Evolutionary conservation across 2,888 invertebrate species (phyloP), one percentile per base, ranked within the genome.

Genomic region (Hemaris fuciformis): DNA sequence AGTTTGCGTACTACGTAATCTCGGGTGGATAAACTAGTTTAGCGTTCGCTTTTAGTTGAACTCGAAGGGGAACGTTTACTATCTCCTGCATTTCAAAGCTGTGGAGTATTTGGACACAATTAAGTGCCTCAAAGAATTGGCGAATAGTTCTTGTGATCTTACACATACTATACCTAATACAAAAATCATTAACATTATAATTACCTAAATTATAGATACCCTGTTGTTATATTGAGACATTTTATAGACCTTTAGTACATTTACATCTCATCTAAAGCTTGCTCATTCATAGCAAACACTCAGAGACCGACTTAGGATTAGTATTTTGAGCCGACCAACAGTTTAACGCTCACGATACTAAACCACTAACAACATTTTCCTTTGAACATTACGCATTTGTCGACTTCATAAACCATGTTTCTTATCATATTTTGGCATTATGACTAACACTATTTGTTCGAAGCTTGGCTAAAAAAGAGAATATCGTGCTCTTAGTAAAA

Each of bases 1-100:
- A 75, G 68, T 74, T 74, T 63, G 62, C 68, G 63, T 68, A 63
- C 59, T 45, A 64, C 62, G 66, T 70, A 72, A 73, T 70, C 67
- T 70, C 63, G 56, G 64, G 63, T 63, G 66, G 63, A 68, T 68
- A 67, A 72, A 70, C 65, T 72, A 70, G 67, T 72, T 70, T 63
- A 66, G 62, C 59, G 62, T 66, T 64, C 66, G 65, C 61, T 65
- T 68, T 65, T 59, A 67, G 61, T 59, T 63, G 59, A 62, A 59
- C 41, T 60, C 42, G 20, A 53, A 64, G 58, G 43, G 31, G 41
- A 59, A 57, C 31, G 15, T 38, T 48, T 27, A 13, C 62, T n/a
- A 15, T 20, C n/a, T 6, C 10, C 31, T 34, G 20, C 27, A n/a
- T 15, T 41, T 10, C 31, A 41, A 48, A 31, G 46, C 8, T 4